Percentiles rank a stretch among this genome's conserved stretches.
Conservation (phyloP, 2,888 invertebrate species). For the Carcina quercana region DNA sequence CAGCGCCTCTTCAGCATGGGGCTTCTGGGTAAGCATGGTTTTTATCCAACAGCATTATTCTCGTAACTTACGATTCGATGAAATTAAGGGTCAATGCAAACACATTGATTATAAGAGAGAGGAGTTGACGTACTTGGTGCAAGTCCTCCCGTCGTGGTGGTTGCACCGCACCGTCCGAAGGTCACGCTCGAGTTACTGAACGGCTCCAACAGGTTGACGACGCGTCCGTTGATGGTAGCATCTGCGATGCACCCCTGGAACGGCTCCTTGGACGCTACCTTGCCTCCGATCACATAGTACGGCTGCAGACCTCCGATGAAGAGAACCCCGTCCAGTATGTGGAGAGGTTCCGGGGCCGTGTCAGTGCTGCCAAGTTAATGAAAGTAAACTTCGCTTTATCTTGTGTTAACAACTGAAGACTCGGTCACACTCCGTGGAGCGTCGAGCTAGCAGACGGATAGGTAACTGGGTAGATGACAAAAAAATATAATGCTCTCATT, state of each 20-base stretch:
- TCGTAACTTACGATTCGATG: no score
- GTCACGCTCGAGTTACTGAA: slow-evolving; percentile 44
- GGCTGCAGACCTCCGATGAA: slow-evolving; percentile 91
- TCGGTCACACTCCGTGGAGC: no score
- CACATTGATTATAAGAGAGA: no score
- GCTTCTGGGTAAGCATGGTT: no score
- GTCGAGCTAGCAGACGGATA: no score
- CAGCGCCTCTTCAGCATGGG: no score
- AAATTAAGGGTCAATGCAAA: no score
- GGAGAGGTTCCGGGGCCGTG: slow-evolving; percentile 71
- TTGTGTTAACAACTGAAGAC: no score
- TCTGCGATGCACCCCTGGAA: slow-evolving; percentile 96
- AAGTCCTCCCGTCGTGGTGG: slow-evolving; percentile 49
- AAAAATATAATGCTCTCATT: no score
- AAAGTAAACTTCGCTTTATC: no score
- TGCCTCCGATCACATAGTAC: slow-evolving; percentile 68
- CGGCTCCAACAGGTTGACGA: slow-evolving; percentile 49
- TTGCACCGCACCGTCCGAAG: slow-evolving; percentile 43
- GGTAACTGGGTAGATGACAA: no score
- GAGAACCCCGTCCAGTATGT: slow-evolving; percentile 80
- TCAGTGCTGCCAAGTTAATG: slow-evolving; percentile 54
- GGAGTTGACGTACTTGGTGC: slow-evolving; percentile 46
- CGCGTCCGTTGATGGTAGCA: slow-evolving; percentile 87
- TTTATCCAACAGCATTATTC: no score
- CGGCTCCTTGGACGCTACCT: slow-evolving; percentile 73